phyloP scores from a whole-genome alignment of 1,140 invertebrate genomes.

The Archegozetes longisetosus region DNA sequence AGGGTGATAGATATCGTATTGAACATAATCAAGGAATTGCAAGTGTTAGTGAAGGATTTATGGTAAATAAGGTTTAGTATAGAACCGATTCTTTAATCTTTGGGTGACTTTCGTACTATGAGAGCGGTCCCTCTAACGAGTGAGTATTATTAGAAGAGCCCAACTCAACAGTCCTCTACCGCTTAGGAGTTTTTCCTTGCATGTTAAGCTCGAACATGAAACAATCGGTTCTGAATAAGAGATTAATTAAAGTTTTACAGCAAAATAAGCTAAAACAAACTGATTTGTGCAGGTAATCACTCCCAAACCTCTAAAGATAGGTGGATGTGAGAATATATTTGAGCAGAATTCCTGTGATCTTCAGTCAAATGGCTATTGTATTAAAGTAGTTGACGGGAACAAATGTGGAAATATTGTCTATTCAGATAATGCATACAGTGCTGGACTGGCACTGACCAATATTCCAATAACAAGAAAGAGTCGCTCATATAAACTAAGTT shows the following conservation, averaged over 20 bases:
- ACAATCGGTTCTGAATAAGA: too few species aligned
- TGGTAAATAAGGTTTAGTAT: too few species aligned
- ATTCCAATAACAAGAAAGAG: neutral
- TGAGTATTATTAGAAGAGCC: too few species aligned
- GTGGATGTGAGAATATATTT: neutral
- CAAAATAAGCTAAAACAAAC: too few species aligned
- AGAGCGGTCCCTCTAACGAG: too few species aligned
- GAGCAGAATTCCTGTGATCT: neutral
- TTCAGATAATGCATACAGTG: neutral
- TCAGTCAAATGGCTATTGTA: neutral
- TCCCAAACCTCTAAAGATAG: neutral
- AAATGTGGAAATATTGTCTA: neutral
- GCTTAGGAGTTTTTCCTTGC: too few species aligned
- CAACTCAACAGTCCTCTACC: too few species aligned
- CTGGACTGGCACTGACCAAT: neutral
- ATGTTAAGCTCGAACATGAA: too few species aligned
- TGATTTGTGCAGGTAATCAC: too few species aligned
- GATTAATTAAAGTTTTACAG: too few species aligned
- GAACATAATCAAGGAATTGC: neutral
- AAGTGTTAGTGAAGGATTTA: neutral
- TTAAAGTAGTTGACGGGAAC: neutral
- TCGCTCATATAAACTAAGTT: neutral
- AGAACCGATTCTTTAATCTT: too few species aligned
- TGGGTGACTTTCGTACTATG: too few species aligned
- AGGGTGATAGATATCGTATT: conserved; percentile 1